phyloP scores from a whole-genome alignment of 35 echinoderm and acorn worm species.

The Eucidaris tribuloides region DNA sequence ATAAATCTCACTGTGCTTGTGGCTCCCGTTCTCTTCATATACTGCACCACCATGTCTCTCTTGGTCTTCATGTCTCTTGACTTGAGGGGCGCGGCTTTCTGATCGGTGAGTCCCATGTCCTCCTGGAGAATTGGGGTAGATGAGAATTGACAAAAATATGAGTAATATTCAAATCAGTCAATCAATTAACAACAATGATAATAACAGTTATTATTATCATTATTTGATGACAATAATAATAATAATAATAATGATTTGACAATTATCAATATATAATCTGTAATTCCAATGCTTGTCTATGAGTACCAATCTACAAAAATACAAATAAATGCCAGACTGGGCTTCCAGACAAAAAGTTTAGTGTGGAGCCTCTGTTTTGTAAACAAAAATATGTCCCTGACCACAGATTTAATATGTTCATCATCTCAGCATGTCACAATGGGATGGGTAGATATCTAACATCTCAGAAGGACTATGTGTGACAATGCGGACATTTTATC shows the following conservation, averaged over 20 bases:
- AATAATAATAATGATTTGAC: neutral
- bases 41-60: conserved; percentile 86
- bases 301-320: neutral
- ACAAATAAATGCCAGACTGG: too few relatives aligned
- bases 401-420: too few relatives aligned
- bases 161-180: neutral
- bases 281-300: neutral
- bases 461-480: too few relatives aligned
- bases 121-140: conserved; percentile 50
- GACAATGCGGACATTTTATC: too few relatives aligned
- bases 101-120: conserved; percentile 87
- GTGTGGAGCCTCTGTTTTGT: too few relatives aligned
- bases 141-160: neutral
- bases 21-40: conserved; percentile 79
- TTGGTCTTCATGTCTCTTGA: conserved; percentile 66
- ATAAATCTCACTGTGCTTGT: conserved; percentile 32
- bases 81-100: conserved; percentile 69
- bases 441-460: too few relatives aligned
- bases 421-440: too few relatives aligned
- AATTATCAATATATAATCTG: neutral
- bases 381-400: too few relatives aligned
- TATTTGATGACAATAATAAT: neutral
- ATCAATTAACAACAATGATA: neutral
- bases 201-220: neutral
- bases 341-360: too few relatives aligned